These are phyloP conservation scores for Cryptosula pallasiana DNA, from an alignment of 2,888 invertebrate genomes.

Conservation along the genomic window DNA sequence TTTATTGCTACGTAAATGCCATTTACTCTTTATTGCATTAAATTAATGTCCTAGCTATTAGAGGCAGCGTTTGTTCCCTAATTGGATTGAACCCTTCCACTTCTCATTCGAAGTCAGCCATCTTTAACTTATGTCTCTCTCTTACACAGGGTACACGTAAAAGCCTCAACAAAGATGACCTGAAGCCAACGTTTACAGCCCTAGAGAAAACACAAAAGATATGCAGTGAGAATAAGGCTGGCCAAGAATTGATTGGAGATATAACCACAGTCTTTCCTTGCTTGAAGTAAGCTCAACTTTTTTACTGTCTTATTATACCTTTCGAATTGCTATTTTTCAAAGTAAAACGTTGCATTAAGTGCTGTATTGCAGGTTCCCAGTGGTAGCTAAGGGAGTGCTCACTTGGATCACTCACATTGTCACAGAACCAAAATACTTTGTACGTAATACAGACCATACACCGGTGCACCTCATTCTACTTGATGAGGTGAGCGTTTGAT, in stretches of 20 bases:
- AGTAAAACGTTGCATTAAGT: too few relatives aligned
- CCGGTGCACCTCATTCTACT: conserved; percentile 89
- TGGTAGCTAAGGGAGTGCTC: conserved; percentile 87
- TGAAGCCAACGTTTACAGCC: conserved; percentile 83
- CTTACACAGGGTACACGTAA: conserved; percentile 41
- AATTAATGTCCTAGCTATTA: too few relatives aligned
- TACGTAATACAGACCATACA: conserved; percentile 90
- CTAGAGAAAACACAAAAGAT: conserved; percentile 89
- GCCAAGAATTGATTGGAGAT: conserved; percentile 87
- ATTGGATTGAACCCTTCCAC: too few relatives aligned
- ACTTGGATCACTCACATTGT: conserved; percentile 93
- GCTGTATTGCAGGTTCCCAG: conserved; percentile 68
- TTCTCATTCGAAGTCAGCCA: too few relatives aligned
- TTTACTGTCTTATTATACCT: neutral
- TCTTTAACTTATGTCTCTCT: too few relatives aligned
- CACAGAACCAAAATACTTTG: conserved; percentile 91
- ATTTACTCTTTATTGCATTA: too few relatives aligned
- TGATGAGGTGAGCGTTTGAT: conserved; percentile 68
- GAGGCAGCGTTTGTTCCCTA: too few relatives aligned
- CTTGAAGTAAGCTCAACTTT: conserved; percentile 63
- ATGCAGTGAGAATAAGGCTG: conserved; percentile 83
- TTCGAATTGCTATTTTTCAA: too few relatives aligned
- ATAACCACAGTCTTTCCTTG: conserved; percentile 83
- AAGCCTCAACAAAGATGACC: conserved; percentile 74
- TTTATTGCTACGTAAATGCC: too few relatives aligned